Conservation (phyloP, 1,140 invertebrate genomes). For the Mylabris phalerata region DNA sequence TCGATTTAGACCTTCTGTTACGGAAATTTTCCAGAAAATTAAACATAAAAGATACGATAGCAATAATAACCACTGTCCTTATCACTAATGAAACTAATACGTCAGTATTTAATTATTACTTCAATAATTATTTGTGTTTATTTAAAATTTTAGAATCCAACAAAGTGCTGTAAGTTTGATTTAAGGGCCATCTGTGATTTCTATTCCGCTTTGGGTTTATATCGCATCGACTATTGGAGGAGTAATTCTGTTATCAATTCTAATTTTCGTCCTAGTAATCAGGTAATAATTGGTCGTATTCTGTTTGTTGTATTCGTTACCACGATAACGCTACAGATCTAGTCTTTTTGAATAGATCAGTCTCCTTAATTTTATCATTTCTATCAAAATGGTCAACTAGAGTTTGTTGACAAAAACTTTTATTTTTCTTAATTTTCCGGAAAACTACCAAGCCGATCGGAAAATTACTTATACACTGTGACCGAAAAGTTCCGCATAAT, state of each 20-base stretch:
- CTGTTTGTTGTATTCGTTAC: not conserved
- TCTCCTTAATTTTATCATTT: no score
- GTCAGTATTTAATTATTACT: not conserved
- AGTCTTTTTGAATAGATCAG: no score
- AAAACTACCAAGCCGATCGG: no score
- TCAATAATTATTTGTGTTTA: not conserved
- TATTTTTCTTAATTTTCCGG: no score
- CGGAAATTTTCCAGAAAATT: not conserved
- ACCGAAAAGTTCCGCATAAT: no score
- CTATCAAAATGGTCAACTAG: no score
- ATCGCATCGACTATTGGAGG: conserved; percentile 6
- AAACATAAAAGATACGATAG: conserved; percentile 6
- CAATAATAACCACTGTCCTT: not conserved
- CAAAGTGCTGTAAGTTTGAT: conserved; percentile 5
- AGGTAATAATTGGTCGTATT: not conserved
- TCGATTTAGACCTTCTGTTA: conserved; percentile 9
- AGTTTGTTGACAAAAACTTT: no score
- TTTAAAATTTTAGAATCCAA: conserved; percentile 10
- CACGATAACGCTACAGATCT: no score
- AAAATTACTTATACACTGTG: no score
- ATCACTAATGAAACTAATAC: conserved; percentile 1
- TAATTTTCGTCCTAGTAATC: conserved; percentile 7
- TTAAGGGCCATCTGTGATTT: not conserved
- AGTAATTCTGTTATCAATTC: conserved; percentile 7
- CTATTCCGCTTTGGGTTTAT: conserved; percentile 17